phyloP scores from a whole-genome alignment of 37 sponge, comb jelly and placozoan species.

The Mnemiopsis leidyi region DNA sequence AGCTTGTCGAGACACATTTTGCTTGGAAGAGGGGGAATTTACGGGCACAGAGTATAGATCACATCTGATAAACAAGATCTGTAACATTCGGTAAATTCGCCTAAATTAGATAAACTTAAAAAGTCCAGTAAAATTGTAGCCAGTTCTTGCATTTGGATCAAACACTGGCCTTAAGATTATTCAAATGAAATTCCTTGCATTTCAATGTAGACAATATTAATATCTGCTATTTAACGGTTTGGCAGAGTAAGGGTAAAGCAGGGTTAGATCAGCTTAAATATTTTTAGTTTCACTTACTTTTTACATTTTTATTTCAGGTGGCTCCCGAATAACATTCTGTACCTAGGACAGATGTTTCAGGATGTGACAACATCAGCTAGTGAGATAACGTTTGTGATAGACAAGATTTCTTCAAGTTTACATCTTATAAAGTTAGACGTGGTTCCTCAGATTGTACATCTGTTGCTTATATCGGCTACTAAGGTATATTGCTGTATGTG shows the following conservation, averaged over 20 bases:
- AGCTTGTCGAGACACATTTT: not conserved
- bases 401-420: constrained; percentile 19
- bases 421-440: not conserved
- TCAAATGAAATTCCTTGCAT: too few relatives aligned
- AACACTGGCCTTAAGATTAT: too few relatives aligned
- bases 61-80: constrained; percentile 23
- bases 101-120: too few relatives aligned
- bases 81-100: not conserved
- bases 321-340: not conserved
- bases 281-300: too few relatives aligned
- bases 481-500: not conserved
- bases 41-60: not conserved
- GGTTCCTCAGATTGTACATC: constrained; percentile 44
- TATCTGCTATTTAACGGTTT: too few relatives aligned
- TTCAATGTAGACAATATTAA: too few relatives aligned
- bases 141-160: too few relatives aligned
- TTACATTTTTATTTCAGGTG: too few relatives aligned
- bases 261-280: too few relatives aligned
- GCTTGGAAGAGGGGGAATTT: not conserved
- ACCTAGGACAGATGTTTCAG: not conserved
- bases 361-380: not conserved
- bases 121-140: too few relatives aligned
- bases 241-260: too few relatives aligned
- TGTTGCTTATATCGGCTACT: not conserved
- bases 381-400: not conserved